phyloP scores from a whole-genome alignment of 2,113 vertebrate species.

The Triplophysa dalaica region DNA sequence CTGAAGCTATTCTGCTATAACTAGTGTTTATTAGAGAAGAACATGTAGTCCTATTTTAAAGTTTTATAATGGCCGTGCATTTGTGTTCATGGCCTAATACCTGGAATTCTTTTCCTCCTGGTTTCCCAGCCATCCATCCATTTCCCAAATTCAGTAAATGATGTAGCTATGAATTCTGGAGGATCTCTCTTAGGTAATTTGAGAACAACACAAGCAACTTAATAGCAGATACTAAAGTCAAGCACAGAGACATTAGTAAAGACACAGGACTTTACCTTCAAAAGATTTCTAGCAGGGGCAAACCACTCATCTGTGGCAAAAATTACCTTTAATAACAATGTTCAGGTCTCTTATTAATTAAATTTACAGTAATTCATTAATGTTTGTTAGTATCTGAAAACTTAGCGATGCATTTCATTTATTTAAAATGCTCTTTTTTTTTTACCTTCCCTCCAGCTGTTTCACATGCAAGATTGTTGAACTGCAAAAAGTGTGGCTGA shows the following conservation, averaged over 20 bases:
- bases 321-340: conserved; percentile 62
- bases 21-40: conserved; percentile 18
- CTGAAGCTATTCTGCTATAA: conserved; percentile 32
- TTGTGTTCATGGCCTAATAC: conserved; percentile 53
- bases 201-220: background rate
- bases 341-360: background rate
- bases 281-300: conserved; percentile 73
- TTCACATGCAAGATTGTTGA: conserved; percentile 72
- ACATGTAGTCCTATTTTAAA: background rate
- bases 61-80: background rate
- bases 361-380: background rate
- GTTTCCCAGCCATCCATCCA: conserved; percentile 86
- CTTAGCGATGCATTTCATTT: too few species aligned
- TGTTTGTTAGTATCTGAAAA: too few species aligned
- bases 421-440: background rate
- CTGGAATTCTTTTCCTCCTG: conserved; percentile 76
- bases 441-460: conserved; percentile 71
- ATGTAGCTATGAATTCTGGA: conserved; percentile 65
- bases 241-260: background rate
- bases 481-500: conserved; percentile 69
- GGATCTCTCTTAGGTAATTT: conserved; percentile 62
- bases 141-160: conserved; percentile 78
- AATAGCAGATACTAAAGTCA: background rate
- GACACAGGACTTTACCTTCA: conserved; percentile 66
- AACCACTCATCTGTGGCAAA: conserved; percentile 80